Evolutionary conservation across 2,888 invertebrate species (phyloP).

Genomic region (Rhingia campestris): DNA sequence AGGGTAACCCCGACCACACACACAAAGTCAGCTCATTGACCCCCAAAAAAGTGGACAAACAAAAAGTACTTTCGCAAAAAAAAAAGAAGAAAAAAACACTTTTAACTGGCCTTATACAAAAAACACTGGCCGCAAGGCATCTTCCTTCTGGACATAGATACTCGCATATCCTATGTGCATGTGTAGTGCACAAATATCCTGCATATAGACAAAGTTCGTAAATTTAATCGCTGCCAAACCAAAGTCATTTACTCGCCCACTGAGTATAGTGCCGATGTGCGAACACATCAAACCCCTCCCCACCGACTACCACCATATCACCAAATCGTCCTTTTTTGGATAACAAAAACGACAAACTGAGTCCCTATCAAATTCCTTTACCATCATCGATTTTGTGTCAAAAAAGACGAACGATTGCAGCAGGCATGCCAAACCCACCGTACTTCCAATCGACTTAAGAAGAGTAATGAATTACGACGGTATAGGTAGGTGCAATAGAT

Average conservation of each 20-base stretch:
- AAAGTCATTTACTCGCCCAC: constrained; percentile 71
- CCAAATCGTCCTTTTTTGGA: background rate
- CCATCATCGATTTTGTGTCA: constrained; percentile 71
- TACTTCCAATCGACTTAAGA: constrained; percentile 70
- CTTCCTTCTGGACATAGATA: background rate
- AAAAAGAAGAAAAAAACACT: constrained; percentile 6
- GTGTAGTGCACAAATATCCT: constrained; percentile 25
- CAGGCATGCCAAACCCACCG: constrained; percentile 54
- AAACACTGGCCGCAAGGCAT: constrained; percentile 26
- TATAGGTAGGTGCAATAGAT: background rate
- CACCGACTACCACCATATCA: background rate
- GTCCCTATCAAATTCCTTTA: constrained; percentile 66
- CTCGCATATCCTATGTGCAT: background rate
- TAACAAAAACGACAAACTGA: constrained; percentile 51
- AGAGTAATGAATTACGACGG: constrained; percentile 65
- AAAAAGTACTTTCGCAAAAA: background rate
- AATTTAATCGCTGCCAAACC: constrained; percentile 71
- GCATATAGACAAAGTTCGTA: constrained; percentile 56
- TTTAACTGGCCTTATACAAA: constrained; percentile 8
- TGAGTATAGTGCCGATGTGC: constrained; percentile 66
- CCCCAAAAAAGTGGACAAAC: constrained; percentile 12
- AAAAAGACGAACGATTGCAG: constrained; percentile 72
- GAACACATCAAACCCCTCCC: constrained; percentile 39
- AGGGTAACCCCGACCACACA: too few relatives aligned
- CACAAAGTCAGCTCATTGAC: constrained; percentile 43